Evolutionary conservation across 1,140 invertebrate species (phyloP).

Genomic region (Hetaerina americana): DNA sequence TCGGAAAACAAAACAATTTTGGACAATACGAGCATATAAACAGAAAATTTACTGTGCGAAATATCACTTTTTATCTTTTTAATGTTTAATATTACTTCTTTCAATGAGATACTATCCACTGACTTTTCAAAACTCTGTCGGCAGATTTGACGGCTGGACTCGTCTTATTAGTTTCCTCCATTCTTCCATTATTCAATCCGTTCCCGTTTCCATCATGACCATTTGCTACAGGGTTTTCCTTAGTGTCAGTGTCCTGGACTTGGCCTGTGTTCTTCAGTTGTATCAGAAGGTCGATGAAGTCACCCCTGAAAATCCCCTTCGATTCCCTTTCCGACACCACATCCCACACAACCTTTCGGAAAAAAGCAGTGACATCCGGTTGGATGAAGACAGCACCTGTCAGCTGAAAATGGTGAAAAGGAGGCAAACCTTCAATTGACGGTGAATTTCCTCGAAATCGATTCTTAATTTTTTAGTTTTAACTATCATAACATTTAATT

Average conservation of each 20-base stretch:
- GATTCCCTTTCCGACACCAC: slow-evolving; percentile 35
- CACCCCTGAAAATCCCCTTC: slow-evolving; percentile 33
- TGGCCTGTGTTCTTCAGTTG: slow-evolving; percentile 37
- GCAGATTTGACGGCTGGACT: not conserved
- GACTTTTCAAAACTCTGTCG: not conserved
- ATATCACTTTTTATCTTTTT: too few species aligned
- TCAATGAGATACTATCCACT: not conserved
- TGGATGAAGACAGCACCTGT: not conserved
- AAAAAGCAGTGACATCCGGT: slow-evolving; percentile 24
- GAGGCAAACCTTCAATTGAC: too few species aligned
- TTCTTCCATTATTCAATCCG: not conserved
- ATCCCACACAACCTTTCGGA: slow-evolving; percentile 35
- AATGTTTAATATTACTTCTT: not conserved
- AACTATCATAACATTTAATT: not conserved
- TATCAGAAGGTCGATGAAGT: slow-evolving; percentile 40
- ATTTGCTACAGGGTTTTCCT: slow-evolving; percentile 16
- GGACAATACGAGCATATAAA: too few species aligned
- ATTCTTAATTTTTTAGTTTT: not conserved
- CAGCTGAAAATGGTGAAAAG: not conserved
- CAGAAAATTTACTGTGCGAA: too few species aligned
- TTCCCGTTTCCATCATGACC: not conserved
- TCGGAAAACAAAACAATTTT: too few species aligned
- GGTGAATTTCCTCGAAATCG: not conserved
- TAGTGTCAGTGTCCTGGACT: slow-evolving; percentile 26
- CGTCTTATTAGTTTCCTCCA: not conserved